Evolutionary conservation across 2,797 vertebrate species (phyloP), one percentile per base, ranked within the genome.

Genomic region (Rhinella marina): DNA sequence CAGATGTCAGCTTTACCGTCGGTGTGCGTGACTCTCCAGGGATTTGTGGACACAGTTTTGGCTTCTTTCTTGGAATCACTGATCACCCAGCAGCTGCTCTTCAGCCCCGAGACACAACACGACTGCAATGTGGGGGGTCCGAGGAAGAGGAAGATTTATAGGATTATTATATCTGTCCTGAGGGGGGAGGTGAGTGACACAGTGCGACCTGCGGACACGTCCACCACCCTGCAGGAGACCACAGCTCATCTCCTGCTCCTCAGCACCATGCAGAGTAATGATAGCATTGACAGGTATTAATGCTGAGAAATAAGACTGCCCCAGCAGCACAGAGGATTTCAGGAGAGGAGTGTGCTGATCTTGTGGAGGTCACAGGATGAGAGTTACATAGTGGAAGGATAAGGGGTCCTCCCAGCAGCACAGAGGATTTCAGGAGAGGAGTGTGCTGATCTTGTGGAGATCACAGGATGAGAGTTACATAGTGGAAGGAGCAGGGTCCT

Each of bases 31-130:
- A 81, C 64, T n/a, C 48, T 10, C 32, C 0, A 48, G 77, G 52
- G 77, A 6, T 41, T 41, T 70, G 48, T 50, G 77, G 77, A 27
- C 10, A 9, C 68, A 75, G 54, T 12, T 75, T 73, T 84, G 52
- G 50, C 84, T 48, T 48, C 19, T 50, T 21, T 56, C 50, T 56
- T 41, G 84, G 61, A 78, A 86, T 86, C n/a, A 52, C 75, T 79
- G 75, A 79, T 23, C 16, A 32, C 11, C 57, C 41, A 19, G 10
- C 76, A 86, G 25, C 85, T 86, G 84, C 48, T 86, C 17, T 25
- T 29, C 0, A 29, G 27, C 16, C 21, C 8, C 64, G 27, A 84
- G 82, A 84, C 83, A 76, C 32, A 76, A 76, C 83, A 73, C 16
- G 2, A 1, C 19, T 9, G 16, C 23, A 48, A 25, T 7, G 13